Evolutionary conservation across 2,113 vertebrate genomes (phyloP), one percentile per base, ranked within the genome.

Genomic region (Phaethon lepturus): DNA sequence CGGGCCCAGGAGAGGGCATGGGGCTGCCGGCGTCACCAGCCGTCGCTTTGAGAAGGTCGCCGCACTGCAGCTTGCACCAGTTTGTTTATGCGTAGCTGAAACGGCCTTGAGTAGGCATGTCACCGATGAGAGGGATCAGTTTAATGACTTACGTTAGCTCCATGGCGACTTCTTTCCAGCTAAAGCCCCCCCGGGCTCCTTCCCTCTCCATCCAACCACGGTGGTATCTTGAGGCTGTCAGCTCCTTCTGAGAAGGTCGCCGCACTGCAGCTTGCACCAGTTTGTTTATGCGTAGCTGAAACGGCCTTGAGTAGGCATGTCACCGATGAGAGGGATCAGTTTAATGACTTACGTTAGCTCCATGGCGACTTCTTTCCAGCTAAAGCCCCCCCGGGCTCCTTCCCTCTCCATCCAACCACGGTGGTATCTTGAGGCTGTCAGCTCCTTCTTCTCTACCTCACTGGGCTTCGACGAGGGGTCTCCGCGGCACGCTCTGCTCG

Each of bases 1-100:
- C 2, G 8, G 52, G 15, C 33, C 25, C 14, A 10, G 47, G 56
- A 58, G 31, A 5, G 31, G 55, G 10, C 60, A 33, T 1, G 1
- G 40, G 13, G 69, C 60, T 58, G 50, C 55, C 0, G 3, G 63
- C 1, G 0, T 59, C 64, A 67, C 14, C 40, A 23, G 67, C 53
- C 1, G 1, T 42, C 2, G 0, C 63, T 47, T 56, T 9, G 2
- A 22, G 8, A 7, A 78, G 53, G 71, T 93, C 52, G 38, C 28
- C 2, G 5, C 40, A 5, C 26, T 15, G 77, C 44, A 23, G 82
- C 45, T 72, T 63, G 16, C 45, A 3, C 22, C 38, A 29, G 23
- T 55, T 45, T 77, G 66, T 76, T 92, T 60, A 44, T 49, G 40
- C 8, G 6, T 9, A 17, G 76, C 68, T 74, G 55, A 59, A 88